A percentile compares a stretch with the other conserved stretches of the same genome.
Evolutionary conservation across 2,113 vertebrate species (phyloP).

Genomic region (Pterocles burchelli): DNA sequence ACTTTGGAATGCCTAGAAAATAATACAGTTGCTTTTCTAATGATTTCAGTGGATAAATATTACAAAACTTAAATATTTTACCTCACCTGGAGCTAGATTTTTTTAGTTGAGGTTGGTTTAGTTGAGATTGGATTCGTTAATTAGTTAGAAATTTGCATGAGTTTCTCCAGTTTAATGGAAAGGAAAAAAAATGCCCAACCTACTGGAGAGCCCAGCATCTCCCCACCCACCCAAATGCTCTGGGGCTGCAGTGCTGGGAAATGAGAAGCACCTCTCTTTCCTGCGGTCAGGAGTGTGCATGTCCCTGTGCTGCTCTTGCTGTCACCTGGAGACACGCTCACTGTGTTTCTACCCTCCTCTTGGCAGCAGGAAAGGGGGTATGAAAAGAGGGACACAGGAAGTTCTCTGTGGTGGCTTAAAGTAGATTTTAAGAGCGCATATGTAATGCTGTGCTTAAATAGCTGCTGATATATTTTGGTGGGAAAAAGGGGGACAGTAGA

Average conservation of each 20-base stretch:
- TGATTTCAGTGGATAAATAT: not conserved
- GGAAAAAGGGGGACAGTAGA: not conserved
- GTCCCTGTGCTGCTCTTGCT: not conserved
- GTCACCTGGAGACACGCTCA: fast-evolving
- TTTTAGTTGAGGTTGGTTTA: not conserved
- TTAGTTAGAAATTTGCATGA: not conserved
- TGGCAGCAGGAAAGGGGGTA: not conserved
- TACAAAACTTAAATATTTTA: not conserved
- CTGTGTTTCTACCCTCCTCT: not conserved
- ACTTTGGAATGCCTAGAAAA: not conserved
- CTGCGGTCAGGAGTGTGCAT: not conserved
- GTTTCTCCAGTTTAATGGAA: not conserved
- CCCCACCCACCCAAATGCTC: not conserved
- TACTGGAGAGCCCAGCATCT: not conserved
- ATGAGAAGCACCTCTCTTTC: not conserved
- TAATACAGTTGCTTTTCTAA: not conserved
- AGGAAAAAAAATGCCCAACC: not conserved
- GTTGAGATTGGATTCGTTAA: not conserved
- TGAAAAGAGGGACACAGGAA: not conserved
- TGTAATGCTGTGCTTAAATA: not conserved
- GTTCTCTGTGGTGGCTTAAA: not conserved
- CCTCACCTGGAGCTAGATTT: not conserved
- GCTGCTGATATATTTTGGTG: not conserved
- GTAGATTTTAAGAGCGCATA: not conserved
- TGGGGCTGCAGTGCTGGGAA: fast-evolving